phyloP scores from a whole-genome alignment of 2,113 vertebrate species.

The Spea multiplicata region DNA sequence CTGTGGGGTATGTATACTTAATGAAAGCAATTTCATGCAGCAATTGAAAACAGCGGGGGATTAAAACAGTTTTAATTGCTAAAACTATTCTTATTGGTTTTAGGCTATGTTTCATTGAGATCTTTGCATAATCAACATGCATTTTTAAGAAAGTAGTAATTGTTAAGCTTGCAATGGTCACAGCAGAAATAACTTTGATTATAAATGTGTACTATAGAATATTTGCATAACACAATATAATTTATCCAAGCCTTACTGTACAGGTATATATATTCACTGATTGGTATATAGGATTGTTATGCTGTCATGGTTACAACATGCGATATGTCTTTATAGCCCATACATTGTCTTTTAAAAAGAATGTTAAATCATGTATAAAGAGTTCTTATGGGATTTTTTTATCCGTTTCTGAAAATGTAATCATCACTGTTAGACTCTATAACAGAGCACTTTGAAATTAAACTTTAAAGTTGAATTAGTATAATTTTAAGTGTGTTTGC shows the following conservation, averaged over 20 bases:
- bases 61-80: slow-evolving; percentile 42
- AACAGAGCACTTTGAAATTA: no score
- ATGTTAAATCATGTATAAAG: no score
- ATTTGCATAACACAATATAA: not conserved
- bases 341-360: no score
- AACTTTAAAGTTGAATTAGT: no score
- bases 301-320: no score
- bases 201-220: not conserved
- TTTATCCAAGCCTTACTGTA: not conserved
- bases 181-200: not conserved
- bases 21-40: slow-evolving; percentile 43
- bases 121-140: slow-evolving; percentile 32
- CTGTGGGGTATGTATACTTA: slow-evolving; percentile 34
- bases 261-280: no score
- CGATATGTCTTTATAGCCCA: no score
- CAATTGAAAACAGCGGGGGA: slow-evolving; percentile 34
- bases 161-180: slow-evolving; percentile 2
- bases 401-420: no score
- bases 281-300: not conserved
- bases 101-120: slow-evolving; percentile 20
- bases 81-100: slow-evolving; percentile 30
- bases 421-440: no score
- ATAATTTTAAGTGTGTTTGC: no score
- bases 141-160: slow-evolving; percentile 32
- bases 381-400: no score